Percentiles rank a stretch among this genome's conserved stretches.
Evolutionary conservation across 2,113 vertebrate species (phyloP).

Genomic region (Callithrix jacchus): DNA sequence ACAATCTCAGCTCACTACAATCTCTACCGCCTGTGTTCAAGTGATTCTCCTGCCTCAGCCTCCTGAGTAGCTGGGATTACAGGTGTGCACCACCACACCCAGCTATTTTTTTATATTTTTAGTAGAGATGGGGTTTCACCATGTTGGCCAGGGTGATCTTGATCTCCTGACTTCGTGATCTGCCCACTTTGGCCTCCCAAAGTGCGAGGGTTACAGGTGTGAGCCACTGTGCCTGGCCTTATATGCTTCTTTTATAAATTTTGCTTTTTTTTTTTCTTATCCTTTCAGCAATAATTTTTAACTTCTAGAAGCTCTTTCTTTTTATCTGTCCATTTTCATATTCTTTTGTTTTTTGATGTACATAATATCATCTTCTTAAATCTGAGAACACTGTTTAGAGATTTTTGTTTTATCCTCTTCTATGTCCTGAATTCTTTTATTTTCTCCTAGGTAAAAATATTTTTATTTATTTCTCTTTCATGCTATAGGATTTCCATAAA

Average conservation of each 20-base stretch:
- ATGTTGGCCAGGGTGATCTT: too few species aligned
- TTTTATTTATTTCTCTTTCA: background rate
- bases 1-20: too few species aligned
- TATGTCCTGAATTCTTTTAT: background rate
- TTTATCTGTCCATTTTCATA: background rate
- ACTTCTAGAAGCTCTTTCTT: background rate
- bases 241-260: background rate
- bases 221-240: too few species aligned
- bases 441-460: background rate
- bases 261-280: background rate
- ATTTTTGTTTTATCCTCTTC: background rate
- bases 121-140: too few species aligned
- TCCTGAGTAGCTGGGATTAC: too few species aligned
- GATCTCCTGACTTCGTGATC: too few species aligned
- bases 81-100: too few species aligned
- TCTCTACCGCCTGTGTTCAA: too few species aligned
- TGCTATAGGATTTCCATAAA: background rate
- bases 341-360: background rate
- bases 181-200: too few species aligned
- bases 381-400: background rate
- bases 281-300: slow-evolving; percentile 9
- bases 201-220: too few species aligned
- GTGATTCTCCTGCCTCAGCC: too few species aligned
- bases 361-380: background rate
- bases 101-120: too few species aligned